These are phyloP conservation scores for Psix sp. DNA, from an alignment of 1,140 invertebrate genomes.

Conservation along the genomic window DNA sequence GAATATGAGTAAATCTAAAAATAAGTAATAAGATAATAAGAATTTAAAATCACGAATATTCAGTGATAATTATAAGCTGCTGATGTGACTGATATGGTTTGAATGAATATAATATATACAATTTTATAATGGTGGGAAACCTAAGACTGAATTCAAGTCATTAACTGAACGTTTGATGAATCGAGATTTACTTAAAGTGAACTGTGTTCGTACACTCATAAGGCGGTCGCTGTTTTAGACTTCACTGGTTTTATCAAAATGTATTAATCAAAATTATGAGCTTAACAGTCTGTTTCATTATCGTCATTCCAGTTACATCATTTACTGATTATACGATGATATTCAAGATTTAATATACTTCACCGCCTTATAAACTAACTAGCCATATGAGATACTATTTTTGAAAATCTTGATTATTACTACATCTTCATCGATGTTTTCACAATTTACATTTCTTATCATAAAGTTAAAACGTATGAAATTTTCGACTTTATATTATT, in stretches of 20 bases:
- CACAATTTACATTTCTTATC: conserved; percentile 23
- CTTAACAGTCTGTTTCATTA: conserved; percentile 28
- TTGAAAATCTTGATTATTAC: conserved; percentile 12
- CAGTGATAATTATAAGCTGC: too few relatives aligned
- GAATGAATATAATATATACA: too few relatives aligned
- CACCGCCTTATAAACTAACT: conserved; percentile 18
- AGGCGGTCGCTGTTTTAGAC: too few relatives aligned
- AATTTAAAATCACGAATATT: too few relatives aligned
- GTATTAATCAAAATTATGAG: conserved; percentile 22
- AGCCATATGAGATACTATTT: conserved; percentile 19
- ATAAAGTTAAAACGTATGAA: conserved; percentile 16
- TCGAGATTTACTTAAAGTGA: too few relatives aligned
- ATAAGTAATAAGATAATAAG: too few relatives aligned
- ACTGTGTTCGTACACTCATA: neutral
- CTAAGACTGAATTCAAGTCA: too few relatives aligned
- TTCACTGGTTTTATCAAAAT: conserved; percentile 1
- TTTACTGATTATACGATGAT: conserved; percentile 17
- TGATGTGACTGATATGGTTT: too few relatives aligned
- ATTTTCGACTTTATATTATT: conserved; percentile 18
- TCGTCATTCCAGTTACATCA: conserved; percentile 30
- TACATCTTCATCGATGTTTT: conserved; percentile 10
- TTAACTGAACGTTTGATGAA: too few relatives aligned
- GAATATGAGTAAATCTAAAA: too few relatives aligned
- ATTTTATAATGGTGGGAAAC: too few relatives aligned
- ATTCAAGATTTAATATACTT: conserved; percentile 16